phyloP scores from a whole-genome alignment of 2,797 vertebrate genomes.

The Fringilla coelebs region DNA sequence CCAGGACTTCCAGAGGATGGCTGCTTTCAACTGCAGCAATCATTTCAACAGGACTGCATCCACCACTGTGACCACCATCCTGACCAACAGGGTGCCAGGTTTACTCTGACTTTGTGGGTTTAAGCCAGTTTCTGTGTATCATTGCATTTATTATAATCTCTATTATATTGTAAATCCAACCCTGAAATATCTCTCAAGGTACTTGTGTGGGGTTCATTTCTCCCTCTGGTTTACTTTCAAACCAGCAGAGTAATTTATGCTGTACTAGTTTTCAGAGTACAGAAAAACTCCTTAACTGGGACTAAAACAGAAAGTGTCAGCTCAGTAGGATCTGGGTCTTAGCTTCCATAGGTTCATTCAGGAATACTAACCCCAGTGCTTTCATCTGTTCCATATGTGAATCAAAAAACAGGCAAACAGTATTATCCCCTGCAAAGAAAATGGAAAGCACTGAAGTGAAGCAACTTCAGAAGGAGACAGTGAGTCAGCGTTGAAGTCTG shows the following conservation, averaged over 20 bases:
- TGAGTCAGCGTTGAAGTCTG: slow-evolving; percentile 25
- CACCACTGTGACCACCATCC: neutral
- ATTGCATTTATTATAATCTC: neutral
- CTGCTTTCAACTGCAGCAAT: neutral
- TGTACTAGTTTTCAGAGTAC: neutral
- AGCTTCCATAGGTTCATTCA: neutral
- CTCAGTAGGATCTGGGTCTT: neutral
- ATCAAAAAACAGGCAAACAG: neutral
- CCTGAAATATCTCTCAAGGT: neutral
- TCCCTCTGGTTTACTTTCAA: neutral
- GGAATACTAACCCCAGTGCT: neutral
- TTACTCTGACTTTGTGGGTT: neutral
- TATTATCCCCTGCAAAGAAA: neutral
- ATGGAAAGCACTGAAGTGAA: neutral
- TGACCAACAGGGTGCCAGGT: neutral
- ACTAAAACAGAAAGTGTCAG: neutral
- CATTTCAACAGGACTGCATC: neutral
- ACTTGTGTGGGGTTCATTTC: neutral
- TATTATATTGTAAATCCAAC: neutral
- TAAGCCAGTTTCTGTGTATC: neutral
- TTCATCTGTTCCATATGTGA: neutral
- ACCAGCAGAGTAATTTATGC: neutral
- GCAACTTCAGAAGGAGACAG: neutral
- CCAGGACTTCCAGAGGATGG: neutral
- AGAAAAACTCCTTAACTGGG: neutral